Percentiles rank a stretch among this genome's conserved stretches.
Conservation (phyloP, 2,113 vertebrate species). For the Zosterops japonicus region DNA sequence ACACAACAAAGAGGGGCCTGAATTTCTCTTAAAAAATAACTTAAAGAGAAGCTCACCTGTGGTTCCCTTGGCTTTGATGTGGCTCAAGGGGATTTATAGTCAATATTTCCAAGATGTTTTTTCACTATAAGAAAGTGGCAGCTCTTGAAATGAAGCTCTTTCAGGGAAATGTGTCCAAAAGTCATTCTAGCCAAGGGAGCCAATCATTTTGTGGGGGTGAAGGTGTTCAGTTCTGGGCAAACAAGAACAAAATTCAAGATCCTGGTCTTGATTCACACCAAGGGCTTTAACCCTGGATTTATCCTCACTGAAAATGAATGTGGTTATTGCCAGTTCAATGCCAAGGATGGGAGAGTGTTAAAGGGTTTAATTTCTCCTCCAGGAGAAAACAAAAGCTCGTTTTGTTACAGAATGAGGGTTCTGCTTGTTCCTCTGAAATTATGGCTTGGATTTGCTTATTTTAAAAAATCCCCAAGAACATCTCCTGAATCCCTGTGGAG, state of each 20-base stretch:
- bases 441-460: not conserved
- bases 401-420: not conserved
- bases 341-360: not conserved
- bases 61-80: not conserved
- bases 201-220: not conserved
- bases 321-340: not conserved
- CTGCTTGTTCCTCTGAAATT: not conserved
- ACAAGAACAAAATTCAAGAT: not conserved
- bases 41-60: not conserved
- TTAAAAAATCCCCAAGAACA: not conserved
- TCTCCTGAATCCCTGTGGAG: not conserved
- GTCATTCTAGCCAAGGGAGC: no score
- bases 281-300: not conserved
- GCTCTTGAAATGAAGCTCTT: not conserved
- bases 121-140: not conserved
- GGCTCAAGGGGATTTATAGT: not conserved
- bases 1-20: not conserved
- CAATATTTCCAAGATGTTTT: not conserved
- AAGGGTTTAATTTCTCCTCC: not conserved
- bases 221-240: not conserved
- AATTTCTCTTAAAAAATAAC: not conserved
- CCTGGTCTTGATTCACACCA: not conserved
- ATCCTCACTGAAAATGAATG: not conserved
- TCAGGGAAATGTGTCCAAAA: not conserved
- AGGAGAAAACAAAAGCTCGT: not conserved